A percentile compares a stretch with the other conserved stretches of the same genome.
phyloP scores from a whole-genome alignment of 2,797 vertebrate species.

The Danio aesculapii region DNA sequence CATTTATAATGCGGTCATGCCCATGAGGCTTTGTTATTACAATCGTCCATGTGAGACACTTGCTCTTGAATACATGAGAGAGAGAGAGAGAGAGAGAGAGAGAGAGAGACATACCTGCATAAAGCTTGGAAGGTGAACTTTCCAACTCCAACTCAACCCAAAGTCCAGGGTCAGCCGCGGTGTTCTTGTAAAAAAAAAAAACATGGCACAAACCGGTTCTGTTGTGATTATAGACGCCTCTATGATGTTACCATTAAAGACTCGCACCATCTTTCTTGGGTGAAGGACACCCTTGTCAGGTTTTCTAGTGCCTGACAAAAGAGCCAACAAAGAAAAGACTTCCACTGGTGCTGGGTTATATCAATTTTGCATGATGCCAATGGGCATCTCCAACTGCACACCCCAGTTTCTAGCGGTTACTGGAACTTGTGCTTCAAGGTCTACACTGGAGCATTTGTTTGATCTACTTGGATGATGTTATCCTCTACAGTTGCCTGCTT shows the following conservation, averaged over 20 bases:
- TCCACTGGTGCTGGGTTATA: neutral
- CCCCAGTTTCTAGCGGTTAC: neutral
- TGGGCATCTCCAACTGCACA: neutral
- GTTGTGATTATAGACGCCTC: neutral
- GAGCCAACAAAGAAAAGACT: neutral
- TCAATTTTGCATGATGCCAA: conserved; percentile 23
- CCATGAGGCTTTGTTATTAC: too few relatives aligned
- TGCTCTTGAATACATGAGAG: too few relatives aligned
- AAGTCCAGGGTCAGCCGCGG: neutral
- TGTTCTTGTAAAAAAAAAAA: conserved; percentile 6
- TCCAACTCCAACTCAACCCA: neutral
- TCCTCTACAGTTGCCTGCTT: neutral
- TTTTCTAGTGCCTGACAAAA: neutral
- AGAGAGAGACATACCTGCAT: too few relatives aligned
- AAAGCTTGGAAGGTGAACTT: too few relatives aligned
- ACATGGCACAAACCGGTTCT: neutral
- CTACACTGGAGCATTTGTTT: conserved; percentile 11
- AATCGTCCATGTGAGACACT: too few relatives aligned
- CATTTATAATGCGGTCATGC: too few relatives aligned
- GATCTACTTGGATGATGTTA: neutral
- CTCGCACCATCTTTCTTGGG: neutral
- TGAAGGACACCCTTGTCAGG: neutral
- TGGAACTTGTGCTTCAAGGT: conserved; percentile 1
- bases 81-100: too few relatives aligned
- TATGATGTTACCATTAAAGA: neutral